Conservation (phyloP, 2,113 vertebrate species). For the Mungos mungo region DNA sequence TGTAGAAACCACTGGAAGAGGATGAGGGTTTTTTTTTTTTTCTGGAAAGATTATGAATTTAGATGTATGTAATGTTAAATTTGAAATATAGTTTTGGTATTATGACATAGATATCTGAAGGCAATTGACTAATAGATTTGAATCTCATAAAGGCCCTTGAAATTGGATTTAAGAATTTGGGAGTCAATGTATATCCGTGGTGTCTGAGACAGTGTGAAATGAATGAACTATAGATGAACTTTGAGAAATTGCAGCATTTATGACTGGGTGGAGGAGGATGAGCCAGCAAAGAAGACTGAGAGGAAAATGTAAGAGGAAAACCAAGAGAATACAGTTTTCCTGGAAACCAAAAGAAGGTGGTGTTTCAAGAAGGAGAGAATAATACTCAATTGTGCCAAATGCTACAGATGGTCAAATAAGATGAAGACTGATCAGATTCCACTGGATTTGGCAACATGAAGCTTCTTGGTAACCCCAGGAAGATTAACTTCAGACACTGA, state of each 20-base stretch:
- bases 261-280: constrained; percentile 4
- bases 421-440: background rate
- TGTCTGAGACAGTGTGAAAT: background rate
- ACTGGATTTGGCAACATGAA: background rate
- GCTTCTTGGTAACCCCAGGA: background rate
- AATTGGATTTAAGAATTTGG: background rate
- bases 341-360: constrained; percentile 50
- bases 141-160: background rate
- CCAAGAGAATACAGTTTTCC: constrained; percentile 47
- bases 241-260: constrained; percentile 36
- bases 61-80: background rate
- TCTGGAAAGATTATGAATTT: background rate
- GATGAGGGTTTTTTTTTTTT: background rate
- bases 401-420: constrained; percentile 2
- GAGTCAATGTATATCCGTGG: background rate
- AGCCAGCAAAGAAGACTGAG: background rate
- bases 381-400: constrained; percentile 30
- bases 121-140: background rate
- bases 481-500: constrained; percentile 33
- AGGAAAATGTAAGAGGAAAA: constrained; percentile 45
- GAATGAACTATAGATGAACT: constrained; percentile 50
- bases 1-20: background rate
- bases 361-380: constrained; percentile 30
- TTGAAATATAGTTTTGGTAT: background rate
- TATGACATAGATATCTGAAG: background rate